phyloP scores from a whole-genome alignment of 2,113 vertebrate species.

The Miniopterus natalensis region DNA sequence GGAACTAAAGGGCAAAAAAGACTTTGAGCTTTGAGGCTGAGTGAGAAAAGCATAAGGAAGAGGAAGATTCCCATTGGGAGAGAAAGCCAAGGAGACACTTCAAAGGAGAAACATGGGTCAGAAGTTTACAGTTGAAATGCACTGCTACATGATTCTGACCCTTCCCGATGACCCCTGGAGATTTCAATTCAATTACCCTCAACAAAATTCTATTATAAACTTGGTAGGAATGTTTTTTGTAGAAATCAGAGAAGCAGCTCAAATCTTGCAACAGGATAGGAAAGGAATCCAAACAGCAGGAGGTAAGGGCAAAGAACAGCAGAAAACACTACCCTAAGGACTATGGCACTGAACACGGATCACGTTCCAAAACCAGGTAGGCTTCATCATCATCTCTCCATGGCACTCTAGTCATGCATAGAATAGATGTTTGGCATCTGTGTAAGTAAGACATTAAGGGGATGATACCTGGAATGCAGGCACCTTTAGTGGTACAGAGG shows the following conservation, averaged over 20 bases:
- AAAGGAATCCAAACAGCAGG: not conserved
- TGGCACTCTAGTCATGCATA: not conserved
- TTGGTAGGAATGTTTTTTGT: not conserved
- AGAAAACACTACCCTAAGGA: not conserved
- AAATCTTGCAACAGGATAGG: not conserved
- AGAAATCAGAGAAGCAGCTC: not conserved
- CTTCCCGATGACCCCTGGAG: not conserved
- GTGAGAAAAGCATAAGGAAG: not conserved
- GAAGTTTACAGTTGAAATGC: not conserved
- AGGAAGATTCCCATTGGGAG: not conserved
- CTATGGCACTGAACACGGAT: not conserved
- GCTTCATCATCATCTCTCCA: not conserved
- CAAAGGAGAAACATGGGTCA: not conserved
- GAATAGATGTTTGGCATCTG: not conserved
- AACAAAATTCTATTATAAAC: not conserved
- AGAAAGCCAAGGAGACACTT: not conserved
- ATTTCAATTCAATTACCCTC: not conserved
- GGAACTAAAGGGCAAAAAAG: not conserved
- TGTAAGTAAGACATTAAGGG: not conserved
- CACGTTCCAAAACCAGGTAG: not conserved
- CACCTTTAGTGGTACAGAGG: not conserved
- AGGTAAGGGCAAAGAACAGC: not conserved
- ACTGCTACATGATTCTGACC: not conserved
- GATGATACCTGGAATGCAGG: not conserved
- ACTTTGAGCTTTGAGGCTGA: not conserved